Evolutionary conservation across 2,888 invertebrate genomes (phyloP).

Genomic region (Aporophyla nigra): DNA sequence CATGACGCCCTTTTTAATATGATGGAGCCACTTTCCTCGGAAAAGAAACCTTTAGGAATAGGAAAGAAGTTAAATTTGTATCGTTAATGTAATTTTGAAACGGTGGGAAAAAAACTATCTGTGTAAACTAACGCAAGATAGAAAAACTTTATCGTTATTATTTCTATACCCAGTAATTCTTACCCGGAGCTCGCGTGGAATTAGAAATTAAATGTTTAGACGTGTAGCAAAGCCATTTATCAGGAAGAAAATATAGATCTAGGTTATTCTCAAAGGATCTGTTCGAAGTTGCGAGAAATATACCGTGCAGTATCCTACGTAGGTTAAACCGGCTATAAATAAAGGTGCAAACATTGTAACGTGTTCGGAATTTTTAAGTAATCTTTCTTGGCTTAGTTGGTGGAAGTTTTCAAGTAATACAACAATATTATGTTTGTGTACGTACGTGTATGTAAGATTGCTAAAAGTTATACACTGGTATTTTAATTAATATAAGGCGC

Average conservation of each 20-base stretch:
- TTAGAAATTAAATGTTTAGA: constrained; percentile 63
- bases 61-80: neutral
- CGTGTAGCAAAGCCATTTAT: constrained; percentile 51
- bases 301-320: constrained; percentile 49
- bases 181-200: constrained; percentile 29
- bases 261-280: constrained; percentile 62
- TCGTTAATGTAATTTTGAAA: neutral
- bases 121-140: neutral
- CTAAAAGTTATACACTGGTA: neutral
- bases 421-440: constrained; percentile 13
- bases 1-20: neutral
- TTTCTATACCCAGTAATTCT: constrained; percentile 28
- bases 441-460: constrained; percentile 8
- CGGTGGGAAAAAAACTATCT: neutral
- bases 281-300: constrained; percentile 57
- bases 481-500: constrained; percentile 6
- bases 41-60: neutral
- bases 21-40: neutral
- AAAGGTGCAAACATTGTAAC: constrained; percentile 59
- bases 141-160: neutral
- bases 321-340: constrained; percentile 60
- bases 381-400: constrained; percentile 34
- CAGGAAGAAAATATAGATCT: constrained; percentile 63
- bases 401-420: constrained; percentile 47
- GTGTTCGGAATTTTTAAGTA: constrained; percentile 47